These are phyloP conservation scores for Frankliniella intonsa DNA, from an alignment of 2,888 invertebrate genomes.

Conservation along the genomic window DNA sequence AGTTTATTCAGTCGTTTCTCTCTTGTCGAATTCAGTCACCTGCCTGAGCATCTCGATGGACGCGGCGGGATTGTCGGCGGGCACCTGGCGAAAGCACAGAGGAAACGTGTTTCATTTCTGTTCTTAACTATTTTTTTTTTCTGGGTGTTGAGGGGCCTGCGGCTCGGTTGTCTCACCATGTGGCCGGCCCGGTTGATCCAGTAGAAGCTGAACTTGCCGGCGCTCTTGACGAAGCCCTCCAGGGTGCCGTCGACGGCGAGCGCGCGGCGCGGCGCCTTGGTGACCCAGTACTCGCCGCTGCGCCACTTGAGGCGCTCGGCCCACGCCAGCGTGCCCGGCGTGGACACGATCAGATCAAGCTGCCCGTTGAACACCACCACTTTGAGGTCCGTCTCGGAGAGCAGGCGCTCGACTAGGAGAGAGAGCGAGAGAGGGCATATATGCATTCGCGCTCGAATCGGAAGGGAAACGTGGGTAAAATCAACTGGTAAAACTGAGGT, in stretches of 20 bases:
- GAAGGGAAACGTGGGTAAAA: too few relatives aligned
- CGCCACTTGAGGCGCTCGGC: slow-evolving; percentile 65
- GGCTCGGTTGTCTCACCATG: slow-evolving; percentile 53
- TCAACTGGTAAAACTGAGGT: too few relatives aligned
- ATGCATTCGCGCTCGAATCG: too few relatives aligned
- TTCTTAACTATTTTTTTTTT: neutral
- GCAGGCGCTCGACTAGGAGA: slow-evolving; percentile 60
- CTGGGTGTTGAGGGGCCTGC: neutral
- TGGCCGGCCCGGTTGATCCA: slow-evolving; percentile 77
- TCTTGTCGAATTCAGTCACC: slow-evolving; percentile 5
- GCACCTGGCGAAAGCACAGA: slow-evolving; percentile 50
- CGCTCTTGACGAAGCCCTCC: slow-evolving; percentile 68
- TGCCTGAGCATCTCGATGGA: slow-evolving; percentile 11
- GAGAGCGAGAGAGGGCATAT: neutral
- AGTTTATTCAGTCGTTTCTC: slow-evolving; percentile 5
- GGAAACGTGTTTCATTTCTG: neutral
- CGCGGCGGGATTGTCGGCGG: slow-evolving; percentile 66
- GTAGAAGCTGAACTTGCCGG: slow-evolving; percentile 66
- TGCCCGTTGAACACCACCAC: slow-evolving; percentile 73
- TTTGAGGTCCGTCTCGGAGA: slow-evolving; percentile 63
- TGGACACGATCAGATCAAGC: slow-evolving; percentile 78
- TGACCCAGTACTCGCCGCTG: slow-evolving; percentile 55
- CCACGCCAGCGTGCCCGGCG: slow-evolving; percentile 69
- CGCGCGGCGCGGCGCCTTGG: slow-evolving; percentile 50
- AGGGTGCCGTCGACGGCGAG: slow-evolving; percentile 58